These are phyloP conservation scores for Eriosoma lanigerum DNA, from an alignment of 1,140 invertebrate genomes.

Conservation along the genomic window DNA sequence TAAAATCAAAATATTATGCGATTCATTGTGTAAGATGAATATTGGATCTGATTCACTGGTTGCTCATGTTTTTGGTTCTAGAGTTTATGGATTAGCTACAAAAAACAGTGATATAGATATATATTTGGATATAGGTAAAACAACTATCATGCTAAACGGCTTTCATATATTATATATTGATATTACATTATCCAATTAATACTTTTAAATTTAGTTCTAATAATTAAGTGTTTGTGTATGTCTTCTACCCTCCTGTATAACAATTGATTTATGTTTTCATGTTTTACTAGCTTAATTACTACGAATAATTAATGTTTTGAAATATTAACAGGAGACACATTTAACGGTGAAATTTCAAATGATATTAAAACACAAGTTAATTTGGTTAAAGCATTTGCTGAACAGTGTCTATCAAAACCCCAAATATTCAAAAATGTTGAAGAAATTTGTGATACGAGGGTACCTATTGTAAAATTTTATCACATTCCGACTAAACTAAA, in stretches of 20 bases:
- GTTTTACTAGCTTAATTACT: too few species aligned
- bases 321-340: background rate
- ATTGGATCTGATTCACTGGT: background rate
- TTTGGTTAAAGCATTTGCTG: background rate
- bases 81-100: conserved; percentile 10
- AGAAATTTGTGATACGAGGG: background rate
- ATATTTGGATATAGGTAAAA: conserved; percentile 30
- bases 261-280: too few species aligned
- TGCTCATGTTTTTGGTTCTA: conserved; percentile 7
- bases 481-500: background rate
- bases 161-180: too few species aligned
- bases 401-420: background rate
- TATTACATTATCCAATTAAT: too few species aligned
- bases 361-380: background rate
- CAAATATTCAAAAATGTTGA: background rate
- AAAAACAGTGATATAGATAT: background rate
- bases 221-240: too few species aligned
- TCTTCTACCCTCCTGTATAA: too few species aligned
- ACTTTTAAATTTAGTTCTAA: too few species aligned
- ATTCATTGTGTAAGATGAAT: background rate
- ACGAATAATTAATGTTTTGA: too few species aligned
- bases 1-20: background rate
- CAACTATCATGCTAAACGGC: too few species aligned
- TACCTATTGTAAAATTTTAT: conserved; percentile 35
- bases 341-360: background rate